phyloP scores from a whole-genome alignment of 2,888 invertebrate species.

The Masnerella sp. region DNA sequence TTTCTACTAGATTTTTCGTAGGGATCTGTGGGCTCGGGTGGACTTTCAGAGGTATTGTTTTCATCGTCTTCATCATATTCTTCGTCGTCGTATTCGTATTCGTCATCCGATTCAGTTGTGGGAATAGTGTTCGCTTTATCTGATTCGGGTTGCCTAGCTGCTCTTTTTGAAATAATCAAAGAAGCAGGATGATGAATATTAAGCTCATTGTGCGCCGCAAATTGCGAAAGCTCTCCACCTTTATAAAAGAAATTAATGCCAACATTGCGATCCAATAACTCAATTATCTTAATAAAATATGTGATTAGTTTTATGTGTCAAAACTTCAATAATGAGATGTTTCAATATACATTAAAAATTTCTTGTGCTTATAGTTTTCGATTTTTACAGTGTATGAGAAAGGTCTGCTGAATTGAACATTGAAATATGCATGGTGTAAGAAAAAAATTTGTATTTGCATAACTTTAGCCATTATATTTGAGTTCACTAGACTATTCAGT shows the following conservation, averaged over 20 bases:
- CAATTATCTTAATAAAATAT: neutral
- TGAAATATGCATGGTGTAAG: too few species aligned
- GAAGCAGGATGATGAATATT: conserved; percentile 15
- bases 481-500: neutral
- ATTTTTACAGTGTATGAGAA: too few species aligned
- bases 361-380: too few species aligned
- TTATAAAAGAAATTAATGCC: conserved; percentile 34
- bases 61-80: conserved; percentile 42
- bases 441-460: too few species aligned
- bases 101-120: conserved; percentile 43
- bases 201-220: conserved; percentile 15
- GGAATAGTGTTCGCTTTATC: conserved; percentile 49
- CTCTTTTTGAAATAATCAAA: conserved; percentile 44
- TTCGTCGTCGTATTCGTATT: conserved; percentile 40
- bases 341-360: too few species aligned
- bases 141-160: conserved; percentile 34
- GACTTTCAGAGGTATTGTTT: conserved; percentile 10
- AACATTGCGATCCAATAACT: too few species aligned
- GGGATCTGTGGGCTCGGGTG: conserved; percentile 3
- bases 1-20: conserved; percentile 8
- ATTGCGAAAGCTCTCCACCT: conserved; percentile 43
- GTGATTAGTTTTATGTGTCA: too few species aligned
- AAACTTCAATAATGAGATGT: too few species aligned
- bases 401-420: too few species aligned
- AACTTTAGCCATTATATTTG: too few species aligned